Evolutionary conservation across 2,797 vertebrate species (phyloP), one percentile per base, ranked within the genome.

Genomic region (Chloroceryle inda): DNA sequence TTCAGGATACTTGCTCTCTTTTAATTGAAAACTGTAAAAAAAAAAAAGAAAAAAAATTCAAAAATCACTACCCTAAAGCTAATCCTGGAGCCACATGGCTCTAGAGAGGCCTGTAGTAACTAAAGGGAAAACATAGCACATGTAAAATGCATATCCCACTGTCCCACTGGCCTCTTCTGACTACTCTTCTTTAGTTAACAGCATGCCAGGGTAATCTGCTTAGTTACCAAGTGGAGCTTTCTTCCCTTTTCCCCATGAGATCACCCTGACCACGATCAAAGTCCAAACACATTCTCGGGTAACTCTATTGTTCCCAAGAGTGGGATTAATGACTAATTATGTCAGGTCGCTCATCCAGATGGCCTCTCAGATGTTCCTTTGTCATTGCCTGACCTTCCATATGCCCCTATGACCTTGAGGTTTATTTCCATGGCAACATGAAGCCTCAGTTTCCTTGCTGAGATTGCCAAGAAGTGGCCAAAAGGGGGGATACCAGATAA

Each of bases 301-400:
- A 98, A 98, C 95, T 97, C 98, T 98, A 98, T 98, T 98, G 98
- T 98, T 98, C 98, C 98, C 98, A 97, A 98, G 98, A 98, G 98
- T 98, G 98, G 98, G 99, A 99, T 99, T 99, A 99, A 99, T 99
- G 98, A 99, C 98, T 99, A 99, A 99, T 99, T 99, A 99, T 99
- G 99, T 99, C 97, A 98, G 99, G 99, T 99, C 99, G 99, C 99
- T 99, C 99, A 98, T 99, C 99, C 99, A 99, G 99, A 99, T 99
- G 99, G 99, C 99, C 99, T 99, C 98, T 98, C 98, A 98, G 98
- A 99, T 99, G 98, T 98, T 98, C 98, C 98, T 98, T 98, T 98
- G 98, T 99, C 99, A 99, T 98, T 98, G 97, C 96, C 98, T 98
- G 98, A 98, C 98, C 98, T 99, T 99, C 98, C 99, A 98, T 98